phyloP scores from a whole-genome alignment of 2,888 invertebrate species.

The Campoplex nolae region DNA sequence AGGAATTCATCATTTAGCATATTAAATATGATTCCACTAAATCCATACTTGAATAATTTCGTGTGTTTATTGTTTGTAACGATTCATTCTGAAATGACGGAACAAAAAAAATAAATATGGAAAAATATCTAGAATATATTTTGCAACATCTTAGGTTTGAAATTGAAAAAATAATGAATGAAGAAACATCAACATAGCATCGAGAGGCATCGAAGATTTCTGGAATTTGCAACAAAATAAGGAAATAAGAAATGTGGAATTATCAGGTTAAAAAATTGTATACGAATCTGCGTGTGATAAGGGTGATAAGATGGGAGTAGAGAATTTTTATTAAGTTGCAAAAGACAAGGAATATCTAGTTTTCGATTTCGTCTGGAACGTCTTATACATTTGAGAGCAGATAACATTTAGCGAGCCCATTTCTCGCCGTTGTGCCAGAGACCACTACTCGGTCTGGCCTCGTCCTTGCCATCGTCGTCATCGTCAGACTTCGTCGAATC shows the following conservation, averaged over 20 bases:
- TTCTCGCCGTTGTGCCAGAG: conserved; percentile 32
- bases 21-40: conserved; percentile 8
- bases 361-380: conserved; percentile 1
- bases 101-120: not conserved
- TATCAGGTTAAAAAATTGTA: not conserved
- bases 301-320: not conserved
- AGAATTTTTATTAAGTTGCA: not conserved
- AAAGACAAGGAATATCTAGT: not conserved
- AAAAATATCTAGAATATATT: not conserved
- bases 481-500: conserved; percentile 53
- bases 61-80: not conserved
- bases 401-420: conserved; percentile 38
- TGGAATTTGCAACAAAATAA: too few relatives aligned
- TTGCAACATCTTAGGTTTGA: not conserved
- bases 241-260: not conserved
- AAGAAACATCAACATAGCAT: not conserved
- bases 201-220: not conserved
- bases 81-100: not conserved
- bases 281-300: not conserved
- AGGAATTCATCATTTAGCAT: not conserved
- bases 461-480: conserved; percentile 47
- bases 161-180: not conserved
- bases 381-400: conserved; percentile 4
- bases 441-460: conserved; percentile 56
- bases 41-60: too few relatives aligned